Base-by-base conservation (phyloP, 64 coral and sea anemone genomes). In the Montipora foliosa region DNA sequence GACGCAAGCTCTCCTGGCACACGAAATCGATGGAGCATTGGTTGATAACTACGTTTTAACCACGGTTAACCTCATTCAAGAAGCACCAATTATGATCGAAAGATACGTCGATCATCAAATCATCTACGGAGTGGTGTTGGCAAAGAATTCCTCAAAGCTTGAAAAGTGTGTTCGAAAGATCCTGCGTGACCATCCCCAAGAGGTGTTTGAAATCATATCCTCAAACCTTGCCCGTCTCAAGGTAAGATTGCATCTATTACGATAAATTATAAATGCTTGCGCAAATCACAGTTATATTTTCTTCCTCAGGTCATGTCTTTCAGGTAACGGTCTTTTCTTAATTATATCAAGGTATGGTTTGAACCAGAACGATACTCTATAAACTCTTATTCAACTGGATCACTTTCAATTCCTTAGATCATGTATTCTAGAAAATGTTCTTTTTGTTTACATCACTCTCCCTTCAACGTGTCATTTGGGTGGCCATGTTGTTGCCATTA, bases 11-110 rank as follows among this genome's bases (percentile, higher is more conserved):
- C 96, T 98, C 17, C 79, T 95, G 29, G 78, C 47, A 1, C 51
- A 89, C 47, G 66, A 95, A 50, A 95, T 98, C 76, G 93, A 98
- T 81, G 96, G 96, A 21, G 90, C 87, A 67, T 49, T 98, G 37
- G 93, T 98, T 1, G 96, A 98, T 70, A 98, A 95, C 60, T 98
- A 98, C 76, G 93, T 98, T 86, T 90, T 95, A 60, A 93, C 96
- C 58, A 90, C 16, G 1, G 1, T 37, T 37, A 95, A 98, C 12
- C 47, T 95, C 11, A 98, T 98, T 58, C 47, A 80, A 87, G 29
- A 98, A 64, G 81, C 87, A 24, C 93, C 93, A 85, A 95, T 98
- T 74, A 95, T 90, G 89, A 91, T 95, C 8, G 96, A 98, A 12
- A 95, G 89, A 91, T 95, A 95, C 4, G 95, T 98, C 14, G 93